phyloP scores from a whole-genome alignment of 2,888 invertebrate species.

The Bellardia pandia region DNA sequence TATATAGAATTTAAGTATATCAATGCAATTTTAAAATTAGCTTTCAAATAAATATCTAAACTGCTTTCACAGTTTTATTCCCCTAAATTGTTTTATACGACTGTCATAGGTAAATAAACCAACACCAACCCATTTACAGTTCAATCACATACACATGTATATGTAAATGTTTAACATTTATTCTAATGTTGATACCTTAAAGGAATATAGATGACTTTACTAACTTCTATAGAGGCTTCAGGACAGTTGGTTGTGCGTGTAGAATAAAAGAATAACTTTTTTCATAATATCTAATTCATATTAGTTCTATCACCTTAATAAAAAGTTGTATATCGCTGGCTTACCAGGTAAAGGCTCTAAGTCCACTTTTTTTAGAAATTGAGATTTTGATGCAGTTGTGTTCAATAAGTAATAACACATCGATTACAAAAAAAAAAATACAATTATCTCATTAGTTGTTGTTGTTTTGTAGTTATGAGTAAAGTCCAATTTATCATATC shows the following conservation, averaged over 20 bases:
- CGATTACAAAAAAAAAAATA: no score
- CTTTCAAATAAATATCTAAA: no score
- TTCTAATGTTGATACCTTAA: background rate
- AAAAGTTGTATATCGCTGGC: background rate
- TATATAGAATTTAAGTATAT: no score
- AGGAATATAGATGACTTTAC: background rate
- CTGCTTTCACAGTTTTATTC: background rate
- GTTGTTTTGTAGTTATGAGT: no score
- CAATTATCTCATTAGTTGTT: no score
- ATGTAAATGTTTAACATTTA: slow-evolving; percentile 4
- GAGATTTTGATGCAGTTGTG: no score
- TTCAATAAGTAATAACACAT: no score
- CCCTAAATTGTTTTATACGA: slow-evolving; percentile 4
- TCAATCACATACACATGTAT: background rate
- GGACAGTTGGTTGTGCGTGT: background rate
- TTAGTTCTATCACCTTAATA: background rate
- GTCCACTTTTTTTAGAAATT: no score
- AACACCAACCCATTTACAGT: background rate
- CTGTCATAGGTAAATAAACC: background rate
- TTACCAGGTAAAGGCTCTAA: no score
- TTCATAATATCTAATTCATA: slow-evolving; percentile 1
- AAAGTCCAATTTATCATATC: no score
- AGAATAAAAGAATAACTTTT: background rate
- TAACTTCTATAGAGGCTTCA: background rate
- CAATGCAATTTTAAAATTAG: no score